Base-by-base conservation (phyloP, 2,797 vertebrate species). In the Spatula versicolor region DNA sequence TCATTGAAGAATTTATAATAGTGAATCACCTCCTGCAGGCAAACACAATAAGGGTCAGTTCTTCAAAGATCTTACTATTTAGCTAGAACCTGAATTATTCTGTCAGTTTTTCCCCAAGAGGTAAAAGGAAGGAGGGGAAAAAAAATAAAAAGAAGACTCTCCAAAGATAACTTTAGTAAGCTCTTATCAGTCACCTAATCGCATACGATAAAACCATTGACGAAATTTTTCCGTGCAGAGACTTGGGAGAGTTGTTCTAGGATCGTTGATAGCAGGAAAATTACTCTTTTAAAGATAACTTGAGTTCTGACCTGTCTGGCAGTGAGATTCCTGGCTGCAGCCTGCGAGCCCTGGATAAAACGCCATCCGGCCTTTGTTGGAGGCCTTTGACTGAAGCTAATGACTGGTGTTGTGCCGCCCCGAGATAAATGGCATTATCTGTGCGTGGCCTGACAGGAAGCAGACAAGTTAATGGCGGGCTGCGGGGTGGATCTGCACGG, bases 341-440 rank as follows among this genome's bases (percentile, higher is more conserved):
- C 90, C 81, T 93, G 62, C 71, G 26, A 96, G 95, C 83, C 88
- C 92, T 91, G 95, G 97, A 96, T 98, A 98, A 98, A 98, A 97
- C 94, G 81, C 97, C 97, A 97, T 98, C 97, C 93, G 79, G 98
- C 96, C 96, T 98, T 98, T 98, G 98, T 98, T 98, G 98, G 97
- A 98, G 97, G 97, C 97, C 98, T 98, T 98, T 98, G 98, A 97
- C 97, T 97, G 96, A 98, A 98, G 98, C 98, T 98, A 98, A 98
- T 98, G 98, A 98, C 97, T 96, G 96, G 97, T 98, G 98, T 98
- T 98, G 98, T 98, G 98, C 97, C 92, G 96, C 97, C 97, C 95
- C 68, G 97, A 98, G 98, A 98, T 98, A 98, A 98, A 98, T 98
- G 98, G 98, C 98, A 98, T 98, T 98, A 98, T 98, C 98, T 98